These are phyloP conservation scores for Lepidonotus clava DNA, from an alignment of 2,888 invertebrate species.

Conservation along the genomic window DNA sequence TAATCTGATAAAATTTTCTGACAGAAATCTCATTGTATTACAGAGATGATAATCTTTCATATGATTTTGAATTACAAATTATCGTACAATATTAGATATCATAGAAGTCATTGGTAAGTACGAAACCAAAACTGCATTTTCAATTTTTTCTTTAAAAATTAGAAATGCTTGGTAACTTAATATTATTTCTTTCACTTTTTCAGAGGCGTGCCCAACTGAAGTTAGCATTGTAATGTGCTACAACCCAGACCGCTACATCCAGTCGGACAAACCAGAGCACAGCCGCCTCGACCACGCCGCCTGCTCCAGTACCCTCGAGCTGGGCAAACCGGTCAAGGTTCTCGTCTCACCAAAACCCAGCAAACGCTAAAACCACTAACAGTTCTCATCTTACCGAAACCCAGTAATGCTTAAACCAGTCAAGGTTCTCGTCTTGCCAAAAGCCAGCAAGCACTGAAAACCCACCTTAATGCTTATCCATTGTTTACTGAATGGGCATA, in stretches of 20 bases:
- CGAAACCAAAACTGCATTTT: no score
- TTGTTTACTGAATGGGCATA: not conserved
- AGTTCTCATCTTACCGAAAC: not conserved
- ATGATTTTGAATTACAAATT: no score
- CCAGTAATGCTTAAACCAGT: constrained; percentile 54
- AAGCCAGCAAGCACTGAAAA: constrained; percentile 39
- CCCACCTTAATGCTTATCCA: no score
- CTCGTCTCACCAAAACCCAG: constrained; percentile 52
- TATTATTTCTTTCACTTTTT: not conserved
- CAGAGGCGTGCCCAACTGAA: constrained; percentile 58
- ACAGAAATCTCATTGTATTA: no score
- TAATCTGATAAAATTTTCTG: no score
- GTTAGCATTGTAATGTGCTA: constrained; percentile 56
- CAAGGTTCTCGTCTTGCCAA: constrained; percentile 57
- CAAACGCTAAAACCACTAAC: constrained; percentile 40
- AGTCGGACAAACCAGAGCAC: constrained; percentile 21
- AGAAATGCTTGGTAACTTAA: not conserved
- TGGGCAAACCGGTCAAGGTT: constrained; percentile 56
- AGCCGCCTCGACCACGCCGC: constrained; percentile 3
- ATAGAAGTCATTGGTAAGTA: no score
- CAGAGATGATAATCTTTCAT: no score
- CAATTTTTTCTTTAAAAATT: not conserved
- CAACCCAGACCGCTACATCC: constrained; percentile 42
- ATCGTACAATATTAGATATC: no score
- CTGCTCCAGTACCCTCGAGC: constrained; percentile 48